A percentile compares a stretch with the other conserved stretches of the same genome.
Evolutionary conservation across 2,797 vertebrate genomes (phyloP).

Genomic region (Chelmon rostratus): DNA sequence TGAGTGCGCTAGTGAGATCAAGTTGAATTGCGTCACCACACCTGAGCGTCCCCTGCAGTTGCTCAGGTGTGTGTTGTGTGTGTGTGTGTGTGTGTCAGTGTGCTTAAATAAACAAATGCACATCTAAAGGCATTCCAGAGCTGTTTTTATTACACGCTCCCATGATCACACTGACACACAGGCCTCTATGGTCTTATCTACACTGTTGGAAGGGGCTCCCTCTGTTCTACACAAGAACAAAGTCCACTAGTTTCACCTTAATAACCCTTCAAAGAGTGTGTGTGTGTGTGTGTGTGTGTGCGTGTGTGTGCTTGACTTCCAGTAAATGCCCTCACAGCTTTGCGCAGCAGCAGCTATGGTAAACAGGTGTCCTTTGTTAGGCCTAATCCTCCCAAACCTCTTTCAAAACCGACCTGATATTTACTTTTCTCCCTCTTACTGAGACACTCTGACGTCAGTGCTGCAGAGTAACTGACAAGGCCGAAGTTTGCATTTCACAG

Average conservation of each 20-base stretch:
- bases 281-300: background rate
- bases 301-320: constrained; percentile 45
- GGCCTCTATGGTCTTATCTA: constrained; percentile 62
- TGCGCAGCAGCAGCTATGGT: constrained; percentile 32
- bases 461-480: constrained; percentile 43
- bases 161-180: constrained; percentile 57
- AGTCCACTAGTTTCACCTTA: constrained; percentile 60
- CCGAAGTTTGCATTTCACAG: constrained; percentile 64
- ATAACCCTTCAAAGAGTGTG: constrained; percentile 55
- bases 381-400: constrained; percentile 69
- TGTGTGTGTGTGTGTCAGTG: constrained; percentile 22
- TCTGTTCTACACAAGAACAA: constrained; percentile 52
- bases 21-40: constrained; percentile 5
- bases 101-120: constrained; percentile 46
- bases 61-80: constrained; percentile 40
- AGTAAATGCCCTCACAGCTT: constrained; percentile 49
- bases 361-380: constrained; percentile 77
- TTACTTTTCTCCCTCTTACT: constrained; percentile 65
- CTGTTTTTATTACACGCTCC: constrained; percentile 50
- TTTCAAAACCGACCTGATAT: constrained; percentile 63
- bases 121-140: constrained; percentile 29
- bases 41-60: constrained; percentile 9
- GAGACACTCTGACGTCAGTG: constrained; percentile 72
- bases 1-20: background rate
- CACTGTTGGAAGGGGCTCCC: constrained; percentile 49